Base-by-base conservation (phyloP, 2,113 vertebrate species). In the Triplophysa tibetana region DNA sequence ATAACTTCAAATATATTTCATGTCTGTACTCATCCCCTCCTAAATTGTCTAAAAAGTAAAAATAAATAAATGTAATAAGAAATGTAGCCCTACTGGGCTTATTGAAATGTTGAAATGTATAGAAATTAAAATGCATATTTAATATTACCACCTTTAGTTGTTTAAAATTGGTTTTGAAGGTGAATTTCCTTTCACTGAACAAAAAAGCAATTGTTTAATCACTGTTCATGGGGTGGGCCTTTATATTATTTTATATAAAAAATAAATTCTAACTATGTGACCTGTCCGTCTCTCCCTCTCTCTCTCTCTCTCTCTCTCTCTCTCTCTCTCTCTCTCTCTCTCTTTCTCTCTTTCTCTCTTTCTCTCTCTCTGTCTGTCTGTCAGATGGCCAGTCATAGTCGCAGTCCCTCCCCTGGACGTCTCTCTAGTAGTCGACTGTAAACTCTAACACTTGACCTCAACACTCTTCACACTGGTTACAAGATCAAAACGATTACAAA, bases 401-500 rank as follows among this genome's bases (percentile, higher is more conserved):
- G 88, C 77, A 90, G 88, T 29, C 70, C 88, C 50, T 94, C 92
- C 33, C 92, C 92, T 48, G 85, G 85, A n/a, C 86, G 85, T 16
- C 90, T 93, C 10, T 87, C 81, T 19, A 33, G 87, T 0, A 89
- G 90, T 24, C 80, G 69, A 45, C 89, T 93, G 77, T 93, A 85
- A 91, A 50, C 54, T 65, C 11, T 41, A 29, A 14, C 56, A 58
- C 61, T 26, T 84, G 29, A 77, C 61, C 50, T 54, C 60, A 21
- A 56, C 60, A 62, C 23, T 23, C 29, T 41, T 52, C 41, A 69
- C 43, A 12, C 13, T 60, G 21, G 45, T 38, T 16, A 67, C 24
- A 56, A 17, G 70, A 52, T 17, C 68, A 70, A 69, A 73, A 45
- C 41, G 69, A 23, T 43, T 33, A 33, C 26, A 58, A 4, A 48